Base-by-base conservation (phyloP, 1,140 invertebrate species). In the Euglossa dilemma region DNA sequence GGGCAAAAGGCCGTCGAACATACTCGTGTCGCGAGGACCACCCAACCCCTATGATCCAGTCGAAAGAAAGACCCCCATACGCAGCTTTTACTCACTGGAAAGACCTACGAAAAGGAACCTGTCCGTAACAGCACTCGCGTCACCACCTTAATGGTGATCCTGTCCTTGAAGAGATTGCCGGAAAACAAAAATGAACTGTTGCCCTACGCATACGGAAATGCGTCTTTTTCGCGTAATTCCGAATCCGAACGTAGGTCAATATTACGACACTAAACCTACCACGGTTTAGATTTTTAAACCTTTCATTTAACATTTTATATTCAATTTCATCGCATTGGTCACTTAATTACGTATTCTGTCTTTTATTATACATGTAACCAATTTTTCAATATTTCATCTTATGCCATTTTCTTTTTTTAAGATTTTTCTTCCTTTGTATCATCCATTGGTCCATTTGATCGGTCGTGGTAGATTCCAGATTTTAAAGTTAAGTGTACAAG, bases 1-100 rank as follows among this genome's bases (percentile, higher is more conserved):
- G 63, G 54, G 54, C 16, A 67, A 72, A 47, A 57, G 43, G 16
- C 64, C 74, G 50, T 66, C 57, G 36, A 74, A 73, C 56, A 23
- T 72, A 52, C 43, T 69, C 54, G 77, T 64, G n/a, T 83, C 70
- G 80, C 57, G 54, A 79, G 71, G 75, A 87, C 80, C 75, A 69
- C 70, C 80, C 71, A 76, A 84, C 66, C 71, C 86, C 52, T 23
- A 45, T 63, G 77, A 84, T 72, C 28, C 36, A 23, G 57, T 20
- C 4, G 11, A 61, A 61, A 64, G 59, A 61, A 20, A 66, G 56
- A 45, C 64, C 52, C 25, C 70, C 20, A 45, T 74, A 52, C 64
- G 43, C 54, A 20, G 72, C 56, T 50, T 28, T 67, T 64, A 56
- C 14, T 72, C 16, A 56, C 28, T n/a, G 18, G 74, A 74, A 54